phyloP scores from a whole-genome alignment of 92 coral and sea anemone genomes.

The Galaxea fascicularis region DNA sequence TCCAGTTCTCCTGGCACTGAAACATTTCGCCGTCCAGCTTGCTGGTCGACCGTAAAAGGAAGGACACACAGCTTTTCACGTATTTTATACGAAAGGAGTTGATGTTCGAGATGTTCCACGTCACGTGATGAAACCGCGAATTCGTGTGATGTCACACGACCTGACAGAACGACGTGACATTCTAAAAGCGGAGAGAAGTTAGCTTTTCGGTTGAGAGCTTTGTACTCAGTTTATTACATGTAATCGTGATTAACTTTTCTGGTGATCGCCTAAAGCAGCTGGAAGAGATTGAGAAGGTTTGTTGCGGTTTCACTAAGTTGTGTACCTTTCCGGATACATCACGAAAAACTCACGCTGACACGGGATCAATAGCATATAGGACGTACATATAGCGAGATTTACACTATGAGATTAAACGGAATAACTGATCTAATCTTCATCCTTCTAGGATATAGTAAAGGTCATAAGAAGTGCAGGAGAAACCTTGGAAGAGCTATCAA shows the following conservation, averaged over 20 bases:
- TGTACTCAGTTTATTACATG: neutral
- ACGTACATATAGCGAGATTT: too few relatives aligned
- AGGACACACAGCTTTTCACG: constrained; percentile 25
- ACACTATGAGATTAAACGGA: too few relatives aligned
- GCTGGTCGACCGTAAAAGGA: constrained; percentile 10
- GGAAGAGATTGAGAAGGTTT: constrained; percentile 94
- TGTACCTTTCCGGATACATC: too few relatives aligned
- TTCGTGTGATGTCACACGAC: constrained; percentile 38
- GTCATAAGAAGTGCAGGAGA: constrained; percentile 97
- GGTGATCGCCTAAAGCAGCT: constrained; percentile 93
- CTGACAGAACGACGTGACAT: too few relatives aligned
- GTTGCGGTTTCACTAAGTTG: neutral
- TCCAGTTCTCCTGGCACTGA: constrained; percentile 99
- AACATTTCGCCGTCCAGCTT: constrained; percentile 78
- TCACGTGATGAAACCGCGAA: constrained; percentile 86
- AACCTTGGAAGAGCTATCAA: constrained; percentile 87
- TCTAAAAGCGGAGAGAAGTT: neutral
- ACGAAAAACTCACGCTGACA: too few relatives aligned
- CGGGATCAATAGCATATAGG: too few relatives aligned
- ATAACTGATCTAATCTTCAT: too few relatives aligned
- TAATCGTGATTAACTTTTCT: neutral
- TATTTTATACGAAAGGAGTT: too few relatives aligned
- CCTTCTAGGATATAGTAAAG: constrained; percentile 81
- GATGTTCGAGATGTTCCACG: constrained; percentile 76
- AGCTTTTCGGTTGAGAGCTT: too few relatives aligned